Conservation (phyloP, 2,888 invertebrate species). For the Iphiclides podalirius region DNA sequence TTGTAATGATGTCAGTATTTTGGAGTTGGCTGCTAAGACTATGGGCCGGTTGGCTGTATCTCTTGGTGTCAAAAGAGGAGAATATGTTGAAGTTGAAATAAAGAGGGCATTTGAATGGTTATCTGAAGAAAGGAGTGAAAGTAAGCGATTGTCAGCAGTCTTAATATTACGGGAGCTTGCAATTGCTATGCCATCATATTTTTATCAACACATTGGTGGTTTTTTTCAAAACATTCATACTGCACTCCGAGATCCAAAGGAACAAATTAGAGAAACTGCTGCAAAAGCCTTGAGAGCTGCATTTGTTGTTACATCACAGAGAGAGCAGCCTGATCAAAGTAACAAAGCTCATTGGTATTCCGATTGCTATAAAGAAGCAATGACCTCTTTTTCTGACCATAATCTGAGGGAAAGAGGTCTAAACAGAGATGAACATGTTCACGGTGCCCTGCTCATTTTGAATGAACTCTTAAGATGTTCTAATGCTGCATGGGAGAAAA, state of each 20-base stretch:
- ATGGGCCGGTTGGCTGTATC: slow-evolving; percentile 94
- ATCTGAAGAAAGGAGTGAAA: slow-evolving; percentile 92
- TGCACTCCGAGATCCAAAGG: slow-evolving; percentile 94
- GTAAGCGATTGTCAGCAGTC: slow-evolving; percentile 94
- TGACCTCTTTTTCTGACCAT: slow-evolving; percentile 86
- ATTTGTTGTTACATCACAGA: slow-evolving; percentile 94
- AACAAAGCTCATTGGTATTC: slow-evolving; percentile 95
- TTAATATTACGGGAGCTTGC: slow-evolving; percentile 95
- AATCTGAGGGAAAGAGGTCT: slow-evolving; percentile 80
- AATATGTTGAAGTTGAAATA: slow-evolving; percentile 97
- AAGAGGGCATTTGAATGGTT: slow-evolving; percentile 97
- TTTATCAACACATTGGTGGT: slow-evolving; percentile 94
- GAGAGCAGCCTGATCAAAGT: slow-evolving; percentile 94
- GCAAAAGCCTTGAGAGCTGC: slow-evolving; percentile 96
- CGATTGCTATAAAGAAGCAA: slow-evolving; percentile 94
- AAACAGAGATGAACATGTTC: slow-evolving; percentile 93
- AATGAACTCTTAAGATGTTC: slow-evolving; percentile 96
- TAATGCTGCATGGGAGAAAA: slow-evolving; percentile 92
- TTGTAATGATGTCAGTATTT: slow-evolving; percentile 91
- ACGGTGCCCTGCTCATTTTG: slow-evolving; percentile 93
- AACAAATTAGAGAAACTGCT: slow-evolving; percentile 93
- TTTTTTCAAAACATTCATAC: slow-evolving; percentile 96
- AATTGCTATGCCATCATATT: slow-evolving; percentile 97
- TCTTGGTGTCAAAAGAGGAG: slow-evolving; percentile 94
- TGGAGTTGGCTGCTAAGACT: slow-evolving; percentile 97